Base-by-base conservation (phyloP, 2,888 invertebrate species). In the Stegana nigrithorax region DNA sequence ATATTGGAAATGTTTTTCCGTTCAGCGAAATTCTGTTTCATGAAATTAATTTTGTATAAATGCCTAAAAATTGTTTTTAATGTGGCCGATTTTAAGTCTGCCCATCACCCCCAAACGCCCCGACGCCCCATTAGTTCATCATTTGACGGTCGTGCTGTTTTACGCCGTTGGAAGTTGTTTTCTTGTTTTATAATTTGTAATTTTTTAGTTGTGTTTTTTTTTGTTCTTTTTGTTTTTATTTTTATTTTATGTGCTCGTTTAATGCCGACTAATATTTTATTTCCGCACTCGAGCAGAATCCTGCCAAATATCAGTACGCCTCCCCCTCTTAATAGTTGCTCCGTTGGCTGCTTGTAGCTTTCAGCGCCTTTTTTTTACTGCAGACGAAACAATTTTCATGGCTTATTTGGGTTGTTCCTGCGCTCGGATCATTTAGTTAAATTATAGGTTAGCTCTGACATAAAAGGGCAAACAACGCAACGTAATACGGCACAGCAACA, bases 391-490 rank as follows among this genome's bases (percentile, higher is more conserved):
- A 59, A 44, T 62, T 55, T 55, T 55, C 36, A 36, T 55, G 19
- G 32, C 53, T 55, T 55, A 55, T 55, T 55, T 32, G 53, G 36
- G 32, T 55, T 21, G 44, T 14, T 32, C 17, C 47, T 36, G 62
- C 61, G 63, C 63, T 63, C 57, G 55, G 75, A 80, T 81, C 82
- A 81, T 83, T 82, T 82, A 82, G 80, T 75, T 71, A 83, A 82
- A 82, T 82, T 82, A 83, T 80, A 82, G 77, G 81, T 80, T 80
- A 68, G 75, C 66, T 58, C 75, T 78, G 75, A 80, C 75, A 76
- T 76, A 76, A 76, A 76, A 80, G 78, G 80, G 78, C 81, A 78
- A 80, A 76, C 78, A 81, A 80, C 76, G 75, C 76, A 77, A 80
- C 53, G 23, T 21, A 32, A 55, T 62, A 58, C 63, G 59, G 57